phyloP scores from a whole-genome alignment of 1,140 invertebrate species.

The Idris sp. region DNA sequence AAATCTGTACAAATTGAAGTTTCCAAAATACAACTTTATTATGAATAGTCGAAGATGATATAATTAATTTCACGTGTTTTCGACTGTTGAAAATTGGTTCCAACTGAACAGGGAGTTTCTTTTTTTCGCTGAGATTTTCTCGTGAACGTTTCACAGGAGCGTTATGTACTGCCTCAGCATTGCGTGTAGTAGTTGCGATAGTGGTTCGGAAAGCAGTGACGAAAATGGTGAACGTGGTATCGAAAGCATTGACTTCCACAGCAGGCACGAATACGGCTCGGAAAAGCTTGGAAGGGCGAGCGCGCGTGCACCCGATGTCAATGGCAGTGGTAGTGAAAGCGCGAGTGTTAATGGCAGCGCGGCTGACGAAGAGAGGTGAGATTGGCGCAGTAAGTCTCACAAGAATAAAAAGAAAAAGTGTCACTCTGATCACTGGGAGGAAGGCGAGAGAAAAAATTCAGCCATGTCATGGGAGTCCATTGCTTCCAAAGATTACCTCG shows the following conservation, averaged over 20 bases:
- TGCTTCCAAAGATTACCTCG: conserved; percentile 76
- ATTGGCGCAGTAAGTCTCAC: conserved; percentile 63
- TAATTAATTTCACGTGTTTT: conserved; percentile 2
- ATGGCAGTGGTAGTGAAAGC: conserved; percentile 42
- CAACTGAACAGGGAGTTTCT: too few species aligned
- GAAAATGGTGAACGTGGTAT: conserved; percentile 53
- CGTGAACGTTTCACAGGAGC: neutral
- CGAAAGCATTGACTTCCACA: conserved; percentile 44
- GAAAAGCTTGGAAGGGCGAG: conserved; percentile 28
- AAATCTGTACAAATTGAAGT: too few species aligned
- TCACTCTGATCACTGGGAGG: conserved; percentile 48
- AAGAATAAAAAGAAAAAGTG: conserved; percentile 64
- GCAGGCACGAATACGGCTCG: conserved; percentile 32
- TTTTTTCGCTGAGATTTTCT: too few species aligned
- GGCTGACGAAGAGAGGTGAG: conserved; percentile 69
- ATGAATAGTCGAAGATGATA: conserved; percentile 13
- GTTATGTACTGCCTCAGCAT: conserved; percentile 70
- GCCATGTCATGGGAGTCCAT: conserved; percentile 80
- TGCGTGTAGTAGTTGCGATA: conserved; percentile 67
- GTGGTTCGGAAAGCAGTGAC: conserved; percentile 53
- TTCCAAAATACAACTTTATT: too few species aligned
- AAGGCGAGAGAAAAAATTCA: conserved; percentile 61
- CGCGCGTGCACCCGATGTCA: conserved; percentile 27
- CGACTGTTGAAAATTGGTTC: too few species aligned
- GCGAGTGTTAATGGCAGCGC: conserved; percentile 58